Conservation (phyloP, 1,140 invertebrate genomes). For the Oedothorax gibbosus region DNA sequence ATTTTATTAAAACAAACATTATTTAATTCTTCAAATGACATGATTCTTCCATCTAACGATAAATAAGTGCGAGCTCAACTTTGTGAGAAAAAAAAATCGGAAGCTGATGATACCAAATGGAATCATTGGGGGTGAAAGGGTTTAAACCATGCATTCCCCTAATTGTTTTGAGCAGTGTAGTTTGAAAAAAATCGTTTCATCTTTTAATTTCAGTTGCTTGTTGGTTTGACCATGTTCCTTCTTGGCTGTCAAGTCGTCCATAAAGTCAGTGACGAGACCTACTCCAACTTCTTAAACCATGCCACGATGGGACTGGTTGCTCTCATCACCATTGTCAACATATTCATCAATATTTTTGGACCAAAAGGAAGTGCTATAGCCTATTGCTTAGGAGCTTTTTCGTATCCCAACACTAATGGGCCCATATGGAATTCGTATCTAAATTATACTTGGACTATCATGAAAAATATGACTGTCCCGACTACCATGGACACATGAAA, state of each 20-base stretch:
- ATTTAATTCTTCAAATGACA: too few relatives aligned
- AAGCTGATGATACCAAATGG: too few relatives aligned
- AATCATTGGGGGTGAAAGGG: too few relatives aligned
- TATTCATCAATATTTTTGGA: slow-evolving; percentile 80
- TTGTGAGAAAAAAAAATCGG: too few relatives aligned
- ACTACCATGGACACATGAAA: too few relatives aligned
- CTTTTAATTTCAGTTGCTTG: slow-evolving; percentile 34
- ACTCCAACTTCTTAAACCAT: slow-evolving; percentile 67
- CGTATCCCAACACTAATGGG: slow-evolving; percentile 15
- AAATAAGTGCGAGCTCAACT: too few relatives aligned
- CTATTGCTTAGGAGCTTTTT: slow-evolving; percentile 39
- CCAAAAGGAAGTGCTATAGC: slow-evolving; percentile 46
- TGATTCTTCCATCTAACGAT: too few relatives aligned
- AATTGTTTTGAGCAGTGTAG: too few relatives aligned
- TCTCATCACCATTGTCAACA: slow-evolving; percentile 80
- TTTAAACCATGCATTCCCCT: too few relatives aligned
- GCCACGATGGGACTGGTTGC: slow-evolving; percentile 78
- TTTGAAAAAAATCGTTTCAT: background rate
- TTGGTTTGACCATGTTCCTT: slow-evolving; percentile 44
- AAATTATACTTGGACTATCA: slow-evolving; percentile 18
- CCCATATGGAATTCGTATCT: slow-evolving; percentile 25
- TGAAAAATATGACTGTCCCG: background rate
- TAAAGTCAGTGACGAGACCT: slow-evolving; percentile 59
- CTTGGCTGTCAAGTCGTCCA: slow-evolving; percentile 29
- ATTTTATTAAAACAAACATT: too few relatives aligned